phyloP scores from a whole-genome alignment of 2,888 invertebrate genomes.

The Acanthosepion esculentum region DNA sequence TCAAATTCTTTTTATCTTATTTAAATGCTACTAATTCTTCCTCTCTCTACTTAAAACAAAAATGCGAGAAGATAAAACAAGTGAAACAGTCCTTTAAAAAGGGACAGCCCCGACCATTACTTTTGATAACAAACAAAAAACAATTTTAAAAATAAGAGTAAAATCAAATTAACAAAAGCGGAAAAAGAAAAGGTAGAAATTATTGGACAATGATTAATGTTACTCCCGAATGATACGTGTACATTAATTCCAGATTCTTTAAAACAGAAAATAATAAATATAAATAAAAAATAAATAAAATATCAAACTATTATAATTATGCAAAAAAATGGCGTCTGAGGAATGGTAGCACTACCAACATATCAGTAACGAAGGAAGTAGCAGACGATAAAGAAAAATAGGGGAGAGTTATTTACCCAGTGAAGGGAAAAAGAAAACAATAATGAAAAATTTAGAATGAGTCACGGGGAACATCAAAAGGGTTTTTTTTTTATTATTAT shows the following conservation, averaged over 20 bases:
- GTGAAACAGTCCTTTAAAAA: neutral
- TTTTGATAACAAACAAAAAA: neutral
- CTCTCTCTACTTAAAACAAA: neutral
- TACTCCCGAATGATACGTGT: constrained; percentile 4
- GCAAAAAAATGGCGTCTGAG: neutral
- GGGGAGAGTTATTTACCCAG: constrained; percentile 12
- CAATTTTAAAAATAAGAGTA: neutral
- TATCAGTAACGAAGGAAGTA: constrained; percentile 33
- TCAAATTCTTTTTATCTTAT: constrained; percentile 4
- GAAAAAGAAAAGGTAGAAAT: neutral
- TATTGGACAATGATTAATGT: constrained; percentile 13
- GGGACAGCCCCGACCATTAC: neutral
- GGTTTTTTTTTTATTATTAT: neutral
- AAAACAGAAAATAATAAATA: neutral
- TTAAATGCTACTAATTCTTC: neutral
- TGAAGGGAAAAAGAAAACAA: neutral
- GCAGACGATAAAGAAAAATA: neutral
- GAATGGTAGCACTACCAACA: constrained; percentile 18
- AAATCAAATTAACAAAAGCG: neutral
- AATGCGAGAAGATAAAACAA: neutral
- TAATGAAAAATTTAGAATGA: neutral
- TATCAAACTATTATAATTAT: neutral
- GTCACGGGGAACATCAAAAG: constrained; percentile 4
- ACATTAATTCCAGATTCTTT: constrained; percentile 21
- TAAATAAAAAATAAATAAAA: neutral